These are phyloP conservation scores for Gisinianus flammeolus DNA, from an alignment of 2,888 invertebrate species.

Conservation along the genomic window DNA sequence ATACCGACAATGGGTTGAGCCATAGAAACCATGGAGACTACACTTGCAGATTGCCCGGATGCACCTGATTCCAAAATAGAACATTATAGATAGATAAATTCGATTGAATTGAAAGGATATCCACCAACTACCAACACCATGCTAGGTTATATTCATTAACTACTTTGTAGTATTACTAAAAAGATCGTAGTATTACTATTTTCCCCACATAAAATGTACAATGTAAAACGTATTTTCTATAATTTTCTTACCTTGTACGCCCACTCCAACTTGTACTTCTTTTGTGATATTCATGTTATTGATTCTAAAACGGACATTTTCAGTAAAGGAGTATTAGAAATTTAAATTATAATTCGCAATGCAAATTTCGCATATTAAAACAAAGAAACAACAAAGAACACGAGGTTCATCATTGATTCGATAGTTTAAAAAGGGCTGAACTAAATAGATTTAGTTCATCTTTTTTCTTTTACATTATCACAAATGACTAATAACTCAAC, in stretches of 20 bases:
- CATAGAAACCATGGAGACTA: constrained; percentile 54
- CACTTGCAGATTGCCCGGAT: constrained; percentile 47
- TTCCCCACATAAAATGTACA: background rate
- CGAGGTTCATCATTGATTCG: too few species aligned
- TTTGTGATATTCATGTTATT: constrained; percentile 59
- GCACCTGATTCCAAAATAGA: constrained; percentile 43
- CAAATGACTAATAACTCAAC: too few species aligned
- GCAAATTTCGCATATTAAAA: too few species aligned
- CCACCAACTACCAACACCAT: background rate
- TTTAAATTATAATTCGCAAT: too few species aligned
- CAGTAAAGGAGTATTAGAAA: too few species aligned
- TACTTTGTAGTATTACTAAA: background rate
- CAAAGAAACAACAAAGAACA: too few species aligned
- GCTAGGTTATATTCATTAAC: background rate
- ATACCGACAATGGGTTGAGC: constrained; percentile 56
- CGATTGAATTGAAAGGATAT: background rate
- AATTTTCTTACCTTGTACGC: background rate
- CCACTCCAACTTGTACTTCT: constrained; percentile 48
- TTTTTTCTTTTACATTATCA: too few species aligned
- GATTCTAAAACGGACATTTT: constrained; percentile 75
- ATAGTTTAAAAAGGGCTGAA: too few species aligned
- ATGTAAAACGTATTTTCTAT: background rate
- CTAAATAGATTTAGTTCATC: too few species aligned
- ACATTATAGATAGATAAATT: background rate
- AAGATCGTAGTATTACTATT: background rate